phyloP scores from a whole-genome alignment of 2,797 vertebrate genomes.

The Pangasius larnaudii region DNA sequence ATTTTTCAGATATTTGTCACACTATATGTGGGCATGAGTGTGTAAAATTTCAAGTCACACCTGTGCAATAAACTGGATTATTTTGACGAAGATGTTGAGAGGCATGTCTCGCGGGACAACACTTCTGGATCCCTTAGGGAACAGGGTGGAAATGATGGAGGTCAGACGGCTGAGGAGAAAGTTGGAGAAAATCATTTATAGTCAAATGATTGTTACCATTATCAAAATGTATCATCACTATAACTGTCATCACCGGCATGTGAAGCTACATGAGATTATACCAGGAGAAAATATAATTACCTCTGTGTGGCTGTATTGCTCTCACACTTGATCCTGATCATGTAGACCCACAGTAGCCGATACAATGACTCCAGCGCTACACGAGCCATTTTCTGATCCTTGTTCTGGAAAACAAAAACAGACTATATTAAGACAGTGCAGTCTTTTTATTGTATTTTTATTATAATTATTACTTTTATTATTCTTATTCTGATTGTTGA shows the following conservation, averaged over 20 bases:
- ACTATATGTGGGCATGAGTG: not conserved
- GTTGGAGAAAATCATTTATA: not conserved
- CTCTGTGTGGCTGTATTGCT: slow-evolving; percentile 98
- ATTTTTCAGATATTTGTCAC: not conserved
- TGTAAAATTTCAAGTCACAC: slow-evolving; percentile 66
- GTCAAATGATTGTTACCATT: not conserved
- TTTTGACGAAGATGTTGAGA: slow-evolving; percentile 98
- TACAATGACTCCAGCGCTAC: slow-evolving; percentile 97
- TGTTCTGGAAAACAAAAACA: slow-evolving; percentile 80
- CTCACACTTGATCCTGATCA: slow-evolving; percentile 99
- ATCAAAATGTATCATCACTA: not conserved
- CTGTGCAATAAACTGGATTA: slow-evolving; percentile 99
- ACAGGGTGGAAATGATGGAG: slow-evolving; percentile 95
- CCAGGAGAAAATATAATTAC: slow-evolving; percentile 64
- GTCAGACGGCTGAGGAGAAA: slow-evolving; percentile 86
- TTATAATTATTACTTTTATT: not conserved
- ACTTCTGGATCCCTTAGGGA: slow-evolving; percentile 96
- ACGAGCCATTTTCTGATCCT: slow-evolving; percentile 98
- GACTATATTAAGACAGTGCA: not conserved
- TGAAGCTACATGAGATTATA: not conserved
- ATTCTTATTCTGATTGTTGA: not conserved
- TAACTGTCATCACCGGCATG: not conserved
- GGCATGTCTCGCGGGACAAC: slow-evolving; percentile 99
- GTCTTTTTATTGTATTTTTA: not conserved
- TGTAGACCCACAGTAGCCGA: slow-evolving; percentile 98